phyloP scores from a whole-genome alignment of 92 coral and sea anemone species.

The Diadumene lineata region DNA sequence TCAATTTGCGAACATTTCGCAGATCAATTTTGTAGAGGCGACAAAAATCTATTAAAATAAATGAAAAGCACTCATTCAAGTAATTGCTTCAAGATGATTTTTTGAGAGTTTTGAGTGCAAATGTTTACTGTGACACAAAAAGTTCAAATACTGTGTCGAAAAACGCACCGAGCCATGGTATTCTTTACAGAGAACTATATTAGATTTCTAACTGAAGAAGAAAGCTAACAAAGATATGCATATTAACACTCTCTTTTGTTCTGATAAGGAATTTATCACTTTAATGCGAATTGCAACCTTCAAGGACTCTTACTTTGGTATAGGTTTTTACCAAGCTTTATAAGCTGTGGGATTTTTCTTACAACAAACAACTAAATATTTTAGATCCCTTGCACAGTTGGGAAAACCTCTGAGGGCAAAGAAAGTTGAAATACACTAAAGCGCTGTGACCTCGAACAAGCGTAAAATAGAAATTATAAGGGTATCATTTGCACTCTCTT shows the following conservation, averaged over 20 bases:
- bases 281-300: no score
- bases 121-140: not conserved
- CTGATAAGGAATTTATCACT: not conserved
- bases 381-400: conserved; percentile 1
- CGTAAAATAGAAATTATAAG: not conserved
- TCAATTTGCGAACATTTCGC: not conserved
- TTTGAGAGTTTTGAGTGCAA: not conserved
- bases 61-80: not conserved
- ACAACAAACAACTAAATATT: conserved; percentile 14
- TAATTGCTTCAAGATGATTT: no score
- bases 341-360: conserved; percentile 3
- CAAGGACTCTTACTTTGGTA: not conserved
- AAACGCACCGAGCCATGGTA: not conserved
- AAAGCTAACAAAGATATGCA: not conserved
- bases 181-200: no score
- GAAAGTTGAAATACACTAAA: not conserved
- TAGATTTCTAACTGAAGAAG: not conserved
- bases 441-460: not conserved
- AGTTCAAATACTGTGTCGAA: no score
- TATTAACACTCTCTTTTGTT: conserved; percentile 6
- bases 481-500: not conserved
- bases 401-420: not conserved
- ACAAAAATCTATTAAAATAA: not conserved
- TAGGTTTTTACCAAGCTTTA: no score
- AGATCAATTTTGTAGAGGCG: not conserved